Evolutionary conservation across 2,797 vertebrate species (phyloP), one percentile per base, ranked within the genome.

Genomic region (Intellagama lesueurii): DNA sequence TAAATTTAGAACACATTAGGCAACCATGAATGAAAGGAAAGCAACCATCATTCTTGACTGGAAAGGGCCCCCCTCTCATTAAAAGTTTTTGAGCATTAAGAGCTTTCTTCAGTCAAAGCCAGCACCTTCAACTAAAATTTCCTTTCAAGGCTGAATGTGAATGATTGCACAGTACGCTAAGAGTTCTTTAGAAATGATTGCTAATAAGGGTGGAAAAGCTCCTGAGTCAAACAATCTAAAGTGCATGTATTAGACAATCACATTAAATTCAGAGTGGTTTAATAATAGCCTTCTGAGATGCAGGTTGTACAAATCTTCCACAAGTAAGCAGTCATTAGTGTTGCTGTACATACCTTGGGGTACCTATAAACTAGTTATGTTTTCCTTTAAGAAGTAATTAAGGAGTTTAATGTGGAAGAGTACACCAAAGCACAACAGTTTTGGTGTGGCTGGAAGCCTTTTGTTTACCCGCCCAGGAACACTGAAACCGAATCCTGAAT

Each of bases 391-490:
- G 52, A 79, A 0, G 0, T 44, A 90, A 91, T 92, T 90, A 87
- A 83, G 68, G 24, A 73, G 76, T 87, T 79, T 24, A 70, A 49
- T 69, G 17, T 0, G 75, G 60, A 52, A 52, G 49, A 86, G 81
- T 79, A 82, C 40, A 17, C 17, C 3, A 75, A 75, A 75, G 12
- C 44, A 26, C 24, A 26, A 7, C 6, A 28, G 60, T 19, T 49
- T 40, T 40, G 8, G 14, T 49, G 76, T 66, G 30, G 52, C 19
- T 79, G 72, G 88, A 83, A 83, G 77, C 17, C 35, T 92, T 82
- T 32, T 89, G 44, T 90, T 92, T 93, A 89, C 68, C 90, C 89
- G 78, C 77, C 75, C 72, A 86, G 82, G 32, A 91, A 30, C 19
- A 90, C n/a, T 7, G 16, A 60, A 70, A 85, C 60, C 35, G 3